phyloP scores from a whole-genome alignment of 2,113 vertebrate genomes.

The Rattus norvegicus region DNA sequence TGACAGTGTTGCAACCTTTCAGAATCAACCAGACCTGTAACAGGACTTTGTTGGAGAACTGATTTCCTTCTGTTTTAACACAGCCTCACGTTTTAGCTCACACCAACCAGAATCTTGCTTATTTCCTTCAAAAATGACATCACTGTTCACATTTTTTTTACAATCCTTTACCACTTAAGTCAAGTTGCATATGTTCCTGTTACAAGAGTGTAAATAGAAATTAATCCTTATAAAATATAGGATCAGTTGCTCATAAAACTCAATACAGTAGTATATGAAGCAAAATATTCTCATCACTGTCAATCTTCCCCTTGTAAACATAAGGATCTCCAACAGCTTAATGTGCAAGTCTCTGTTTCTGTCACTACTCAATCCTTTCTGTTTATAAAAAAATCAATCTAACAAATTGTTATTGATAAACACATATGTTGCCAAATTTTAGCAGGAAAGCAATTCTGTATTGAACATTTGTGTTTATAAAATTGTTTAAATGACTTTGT shows the following conservation, averaged over 20 bases:
- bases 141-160: neutral
- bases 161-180: neutral
- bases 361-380: neutral
- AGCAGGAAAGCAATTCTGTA: neutral
- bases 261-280: neutral
- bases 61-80: neutral
- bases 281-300: neutral
- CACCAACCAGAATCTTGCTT: neutral
- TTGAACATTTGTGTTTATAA: neutral
- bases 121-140: neutral
- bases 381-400: conserved; percentile 27
- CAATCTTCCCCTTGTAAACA: neutral
- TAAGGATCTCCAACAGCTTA: neutral
- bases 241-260: neutral
- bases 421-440: neutral
- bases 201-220: neutral
- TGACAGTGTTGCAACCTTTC: neutral
- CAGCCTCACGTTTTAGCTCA: neutral
- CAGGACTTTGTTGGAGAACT: neutral
- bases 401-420: conserved; percentile 20
- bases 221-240: neutral
- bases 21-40: neutral
- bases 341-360: neutral
- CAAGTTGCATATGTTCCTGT: neutral
- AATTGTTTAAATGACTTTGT: conserved; percentile 4